These are phyloP conservation scores for Zeuzera pyrina DNA, from an alignment of 2,888 invertebrate genomes.

Conservation along the genomic window DNA sequence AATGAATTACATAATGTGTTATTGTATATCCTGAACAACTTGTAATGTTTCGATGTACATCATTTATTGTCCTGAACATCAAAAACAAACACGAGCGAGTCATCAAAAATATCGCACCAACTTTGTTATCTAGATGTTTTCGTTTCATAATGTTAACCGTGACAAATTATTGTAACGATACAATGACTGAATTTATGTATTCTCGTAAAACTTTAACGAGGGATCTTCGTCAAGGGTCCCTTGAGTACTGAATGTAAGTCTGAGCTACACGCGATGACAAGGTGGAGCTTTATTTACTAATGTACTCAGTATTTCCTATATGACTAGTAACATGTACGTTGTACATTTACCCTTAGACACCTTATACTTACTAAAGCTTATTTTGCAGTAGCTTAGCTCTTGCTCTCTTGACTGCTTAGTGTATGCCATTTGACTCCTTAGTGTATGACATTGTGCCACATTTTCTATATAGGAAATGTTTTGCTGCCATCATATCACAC, in stretches of 20 bases:
- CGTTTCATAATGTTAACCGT: constrained; percentile 18
- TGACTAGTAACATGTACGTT: background rate
- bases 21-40: too few relatives aligned
- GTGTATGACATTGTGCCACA: background rate
- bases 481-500: too few relatives aligned
- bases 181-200: constrained; percentile 18
- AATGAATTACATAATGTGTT: too few relatives aligned
- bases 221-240: constrained; percentile 9
- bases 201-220: constrained; percentile 23
- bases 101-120: too few relatives aligned
- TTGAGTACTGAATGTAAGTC: constrained; percentile 3
- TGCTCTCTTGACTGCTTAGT: background rate
- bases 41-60: too few relatives aligned
- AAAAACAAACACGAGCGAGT: too few relatives aligned
- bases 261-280: background rate
- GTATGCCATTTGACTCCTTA: background rate
- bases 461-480: background rate
- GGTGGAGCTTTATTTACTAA: background rate
- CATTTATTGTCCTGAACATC: too few relatives aligned
- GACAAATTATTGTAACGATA: constrained; percentile 22
- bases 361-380: background rate
- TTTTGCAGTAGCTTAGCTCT: background rate
- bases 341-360: background rate
- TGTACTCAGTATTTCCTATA: background rate
- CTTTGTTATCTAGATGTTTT: constrained; percentile 15